Percentiles rank a stretch among this genome's conserved stretches.
phyloP scores from a whole-genome alignment of 2,113 vertebrate genomes.

The Macaca nemestrina region DNA sequence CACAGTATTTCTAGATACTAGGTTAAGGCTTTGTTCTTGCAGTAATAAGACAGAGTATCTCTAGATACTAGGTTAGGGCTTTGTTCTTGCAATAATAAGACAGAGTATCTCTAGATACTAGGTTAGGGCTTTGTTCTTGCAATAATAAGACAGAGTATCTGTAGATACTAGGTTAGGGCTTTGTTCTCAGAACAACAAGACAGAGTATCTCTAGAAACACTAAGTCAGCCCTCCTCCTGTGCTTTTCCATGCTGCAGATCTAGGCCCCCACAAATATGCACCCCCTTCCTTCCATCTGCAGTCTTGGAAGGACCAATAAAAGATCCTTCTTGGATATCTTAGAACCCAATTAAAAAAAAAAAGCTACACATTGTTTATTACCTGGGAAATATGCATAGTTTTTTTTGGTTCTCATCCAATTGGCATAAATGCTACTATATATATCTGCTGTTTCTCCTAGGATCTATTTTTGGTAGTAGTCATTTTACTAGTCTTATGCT shows the following conservation, averaged over 20 bases:
- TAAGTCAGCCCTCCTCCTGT: background rate
- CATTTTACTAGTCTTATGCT: background rate
- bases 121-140: too few species aligned
- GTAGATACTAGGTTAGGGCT: background rate
- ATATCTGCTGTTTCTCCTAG: background rate
- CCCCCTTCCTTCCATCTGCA: too few species aligned
- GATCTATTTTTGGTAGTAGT: background rate
- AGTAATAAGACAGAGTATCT: too few species aligned
- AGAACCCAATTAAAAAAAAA: background rate
- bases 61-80: too few species aligned
- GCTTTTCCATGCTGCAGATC: background rate
- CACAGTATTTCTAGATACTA: background rate
- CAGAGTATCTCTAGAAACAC: background rate
- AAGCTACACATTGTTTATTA: background rate
- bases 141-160: too few species aligned
- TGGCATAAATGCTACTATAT: background rate
- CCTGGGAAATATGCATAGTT: background rate
- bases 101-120: too few species aligned
- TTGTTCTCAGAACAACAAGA: background rate
- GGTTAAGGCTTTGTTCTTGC: too few species aligned
- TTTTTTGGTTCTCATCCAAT: background rate
- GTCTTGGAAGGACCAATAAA: background rate
- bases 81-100: too few species aligned
- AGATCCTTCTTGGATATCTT: background rate
- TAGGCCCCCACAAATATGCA: too few species aligned